These are phyloP conservation scores for Heliconius sara DNA, from an alignment of 2,888 invertebrate species.

Conservation along the genomic window DNA sequence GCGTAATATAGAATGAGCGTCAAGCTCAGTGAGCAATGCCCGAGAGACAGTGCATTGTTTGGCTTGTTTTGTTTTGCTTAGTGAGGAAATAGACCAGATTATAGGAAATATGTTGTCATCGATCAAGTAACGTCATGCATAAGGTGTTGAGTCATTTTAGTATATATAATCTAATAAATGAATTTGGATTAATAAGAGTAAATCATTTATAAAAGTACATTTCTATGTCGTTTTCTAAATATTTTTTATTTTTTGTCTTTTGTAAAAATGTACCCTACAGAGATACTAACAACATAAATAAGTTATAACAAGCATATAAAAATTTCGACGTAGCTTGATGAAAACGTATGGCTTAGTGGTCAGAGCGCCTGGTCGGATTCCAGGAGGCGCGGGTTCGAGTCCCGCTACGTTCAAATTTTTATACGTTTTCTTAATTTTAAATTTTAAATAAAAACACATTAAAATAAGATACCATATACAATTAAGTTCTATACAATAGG, in stretches of 20 bases:
- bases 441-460: not conserved
- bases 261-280: too few species aligned
- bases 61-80: constrained; percentile 44
- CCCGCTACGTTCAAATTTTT: too few species aligned
- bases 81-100: constrained; percentile 32
- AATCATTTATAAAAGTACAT: not conserved
- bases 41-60: constrained; percentile 37
- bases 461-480: not conserved
- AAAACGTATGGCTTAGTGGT: too few species aligned
- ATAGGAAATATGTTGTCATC: constrained; percentile 7
- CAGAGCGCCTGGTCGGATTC: too few species aligned
- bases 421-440: too few species aligned
- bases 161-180: not conserved
- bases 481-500: not conserved
- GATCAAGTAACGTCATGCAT: constrained; percentile 10
- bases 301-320: too few species aligned
- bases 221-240: not conserved
- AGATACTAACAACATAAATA: too few species aligned
- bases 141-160: not conserved
- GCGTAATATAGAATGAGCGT: not conserved
- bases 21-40: constrained; percentile 31
- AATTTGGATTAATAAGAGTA: not conserved
- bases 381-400: too few species aligned
- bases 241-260: not conserved
- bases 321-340: too few species aligned